Base-by-base conservation (phyloP, 2,888 invertebrate species). In the Itoplectis maculator region DNA sequence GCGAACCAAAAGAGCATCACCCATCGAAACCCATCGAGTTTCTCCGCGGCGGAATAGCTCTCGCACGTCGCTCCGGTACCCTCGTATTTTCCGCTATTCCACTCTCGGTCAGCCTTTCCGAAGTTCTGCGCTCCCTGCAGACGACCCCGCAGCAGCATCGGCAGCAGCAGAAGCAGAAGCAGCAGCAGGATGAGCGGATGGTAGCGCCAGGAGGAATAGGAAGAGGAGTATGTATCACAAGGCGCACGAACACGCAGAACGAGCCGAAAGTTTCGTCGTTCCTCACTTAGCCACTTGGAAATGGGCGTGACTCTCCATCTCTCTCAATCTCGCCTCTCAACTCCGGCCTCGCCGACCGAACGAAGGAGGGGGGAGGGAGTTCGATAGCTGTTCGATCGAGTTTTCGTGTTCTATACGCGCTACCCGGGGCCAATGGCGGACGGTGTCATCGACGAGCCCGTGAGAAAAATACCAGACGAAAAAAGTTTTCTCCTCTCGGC, bases 91-190 rank as follows among this genome's bases (percentile, higher is more conserved):
- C 29, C 63, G 54, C 18, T 15, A 63, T 81, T n/a, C 68, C 42
- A 66, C 76, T 76, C 61, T 77, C 76, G 72, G 81, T 81, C 75
- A 76, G 76, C 75, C 80, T 76, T 76, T 76, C 65, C 40, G 29
- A 81, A 81, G 65, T 76, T 66, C 51, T 56, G 59, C 59, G 59
- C 65, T 56, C 56, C 65, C 61, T 35, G 5, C 18, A 29, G 29
- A 29, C 3, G 29, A 5, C 29, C 56, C 61, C 18, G 5, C 18
- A 35, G 59, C 54, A n/a, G 56, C n/a, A 59, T 4, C 49, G 15
- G 49, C 13, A 35, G 13, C 29, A 54, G 49, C 23, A 54, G 20
- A 23, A 11, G 0, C 23, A 11, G 54, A n/a, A 29, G 49, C 13
- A 35, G 13, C 29, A 35, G 4, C 49, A 20, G 49, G 4, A 35